A percentile compares a stretch with the other conserved stretches of the same genome.
Conservation (phyloP, 2,113 vertebrate species). For the Corydoras maculifer region DNA sequence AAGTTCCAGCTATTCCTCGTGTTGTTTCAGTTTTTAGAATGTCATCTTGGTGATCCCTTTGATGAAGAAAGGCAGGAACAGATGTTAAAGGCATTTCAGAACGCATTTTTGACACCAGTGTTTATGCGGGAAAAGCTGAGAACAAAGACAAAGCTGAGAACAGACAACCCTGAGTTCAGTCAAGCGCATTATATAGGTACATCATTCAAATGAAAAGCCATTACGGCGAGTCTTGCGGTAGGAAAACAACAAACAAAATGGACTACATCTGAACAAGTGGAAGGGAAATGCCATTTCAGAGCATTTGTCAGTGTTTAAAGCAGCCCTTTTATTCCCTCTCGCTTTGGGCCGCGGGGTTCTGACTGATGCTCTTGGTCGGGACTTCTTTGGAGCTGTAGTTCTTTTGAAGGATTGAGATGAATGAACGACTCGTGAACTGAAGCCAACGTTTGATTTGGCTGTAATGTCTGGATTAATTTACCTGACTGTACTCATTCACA, state of each 20-base stretch:
- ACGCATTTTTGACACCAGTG: not conserved
- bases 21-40: not conserved
- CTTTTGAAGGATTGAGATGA: no score
- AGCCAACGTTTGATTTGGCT: no score
- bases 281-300: not conserved
- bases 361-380: no score
- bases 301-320: constrained; percentile 10
- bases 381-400: no score
- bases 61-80: not conserved
- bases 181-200: not conserved
- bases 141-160: not conserved
- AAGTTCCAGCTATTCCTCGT: not conserved
- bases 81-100: not conserved
- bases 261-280: not conserved
- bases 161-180: not conserved
- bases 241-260: constrained; percentile 15
- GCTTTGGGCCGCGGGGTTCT: no score
- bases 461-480: no score
- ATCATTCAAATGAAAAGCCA: not conserved
- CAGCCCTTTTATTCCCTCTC: not conserved
- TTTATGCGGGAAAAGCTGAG: not conserved
- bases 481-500: no score
- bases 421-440: no score
- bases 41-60: not conserved
- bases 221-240: not conserved